Evolutionary conservation across 2,888 invertebrate genomes (phyloP).

Genomic region (Drosophila conformis): DNA sequence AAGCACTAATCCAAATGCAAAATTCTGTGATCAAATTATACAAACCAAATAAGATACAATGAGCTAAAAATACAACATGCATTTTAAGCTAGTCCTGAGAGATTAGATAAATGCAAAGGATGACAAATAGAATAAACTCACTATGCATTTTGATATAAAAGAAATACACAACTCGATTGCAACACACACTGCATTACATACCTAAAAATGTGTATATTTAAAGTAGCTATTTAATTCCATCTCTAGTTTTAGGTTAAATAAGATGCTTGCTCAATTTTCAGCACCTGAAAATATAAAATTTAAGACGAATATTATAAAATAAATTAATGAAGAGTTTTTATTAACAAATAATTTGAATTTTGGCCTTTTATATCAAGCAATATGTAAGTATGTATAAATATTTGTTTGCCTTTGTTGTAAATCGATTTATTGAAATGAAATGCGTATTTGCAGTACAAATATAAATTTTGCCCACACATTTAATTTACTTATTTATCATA

Average conservation of each 20-base stretch:
- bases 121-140: not conserved
- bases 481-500: not conserved
- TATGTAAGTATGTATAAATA: not conserved
- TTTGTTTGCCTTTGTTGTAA: not conserved
- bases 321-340: not conserved
- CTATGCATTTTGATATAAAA: not conserved
- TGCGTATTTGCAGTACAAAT: not conserved
- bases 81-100: not conserved
- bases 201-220: no score
- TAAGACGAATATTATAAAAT: not conserved
- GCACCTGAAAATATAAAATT: not conserved
- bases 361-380: not conserved
- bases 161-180: not conserved
- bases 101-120: not conserved
- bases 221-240: not conserved
- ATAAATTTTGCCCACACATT: not conserved
- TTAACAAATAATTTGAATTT: not conserved
- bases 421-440: not conserved
- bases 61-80: not conserved
- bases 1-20: not conserved
- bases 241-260: not conserved
- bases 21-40: not conserved
- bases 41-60: constrained; percentile 1
- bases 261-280: not conserved
- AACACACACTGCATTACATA: not conserved